These are phyloP conservation scores for Anoncus sp. DNA, from an alignment of 2,888 invertebrate species.

Conservation along the genomic window DNA sequence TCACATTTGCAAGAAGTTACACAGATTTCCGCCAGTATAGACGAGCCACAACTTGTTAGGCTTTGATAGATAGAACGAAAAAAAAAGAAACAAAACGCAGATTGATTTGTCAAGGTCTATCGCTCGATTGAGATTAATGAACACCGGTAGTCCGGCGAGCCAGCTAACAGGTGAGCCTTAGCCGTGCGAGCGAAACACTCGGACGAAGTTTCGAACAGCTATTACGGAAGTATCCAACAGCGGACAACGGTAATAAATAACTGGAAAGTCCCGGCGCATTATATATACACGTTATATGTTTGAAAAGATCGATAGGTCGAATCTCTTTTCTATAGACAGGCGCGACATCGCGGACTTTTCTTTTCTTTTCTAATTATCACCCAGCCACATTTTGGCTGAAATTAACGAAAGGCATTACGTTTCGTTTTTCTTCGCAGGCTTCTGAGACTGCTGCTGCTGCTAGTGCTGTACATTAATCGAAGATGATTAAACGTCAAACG, in stretches of 20 bases:
- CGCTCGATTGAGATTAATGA: conserved; percentile 51
- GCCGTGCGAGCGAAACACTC: conserved; percentile 12
- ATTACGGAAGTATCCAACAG: conserved; percentile 76
- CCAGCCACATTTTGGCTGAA: conserved; percentile 6
- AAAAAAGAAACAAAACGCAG: conserved; percentile 4
- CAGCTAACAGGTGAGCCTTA: not conserved
- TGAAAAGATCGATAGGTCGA: conserved; percentile 53
- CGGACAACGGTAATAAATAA: conserved; percentile 80
- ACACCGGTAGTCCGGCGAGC: conserved; percentile 51
- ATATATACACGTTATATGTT: conserved; percentile 32
- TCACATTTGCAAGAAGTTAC: not conserved
- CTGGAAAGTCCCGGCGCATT: conserved; percentile 71
- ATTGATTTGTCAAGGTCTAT: conserved; percentile 23
- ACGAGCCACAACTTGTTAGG: not conserved
- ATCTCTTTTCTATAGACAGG: conserved; percentile 10
- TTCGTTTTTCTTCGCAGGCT: not conserved
- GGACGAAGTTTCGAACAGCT: conserved; percentile 66
- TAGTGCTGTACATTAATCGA: not conserved
- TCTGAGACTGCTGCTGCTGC: conserved; percentile 6
- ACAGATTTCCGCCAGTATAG: not conserved
- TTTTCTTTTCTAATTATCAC: not conserved
- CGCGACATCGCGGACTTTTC: conserved; percentile 49
- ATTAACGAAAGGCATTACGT: conserved; percentile 8
- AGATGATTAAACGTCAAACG: not conserved
- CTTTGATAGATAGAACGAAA: not conserved